phyloP scores from a whole-genome alignment of 1,140 invertebrate species.

The Aphaenogaster ashmeadi region DNA sequence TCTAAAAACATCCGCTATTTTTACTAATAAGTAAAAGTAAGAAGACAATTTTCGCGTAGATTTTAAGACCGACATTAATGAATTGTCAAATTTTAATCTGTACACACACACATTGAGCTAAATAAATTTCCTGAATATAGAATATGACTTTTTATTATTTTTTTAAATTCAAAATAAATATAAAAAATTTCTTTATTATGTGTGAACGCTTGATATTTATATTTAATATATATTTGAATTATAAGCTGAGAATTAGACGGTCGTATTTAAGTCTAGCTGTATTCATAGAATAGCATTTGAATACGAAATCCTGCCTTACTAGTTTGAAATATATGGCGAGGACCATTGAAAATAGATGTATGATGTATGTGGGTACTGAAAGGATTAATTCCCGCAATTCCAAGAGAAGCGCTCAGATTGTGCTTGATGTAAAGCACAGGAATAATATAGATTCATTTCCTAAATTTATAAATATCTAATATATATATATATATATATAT shows the following conservation, averaged over 20 bases:
- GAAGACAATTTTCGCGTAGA: background rate
- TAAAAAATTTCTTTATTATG: background rate
- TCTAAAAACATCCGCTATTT: background rate
- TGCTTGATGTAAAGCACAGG: background rate
- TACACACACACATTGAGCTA: background rate
- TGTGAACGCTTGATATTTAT: background rate
- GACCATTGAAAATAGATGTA: background rate
- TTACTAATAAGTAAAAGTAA: background rate
- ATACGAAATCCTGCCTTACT: background rate
- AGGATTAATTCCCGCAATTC: conserved; percentile 4
- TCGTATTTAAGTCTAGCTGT: background rate
- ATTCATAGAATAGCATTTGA: conserved; percentile 4
- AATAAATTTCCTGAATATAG: background rate
- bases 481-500: background rate
- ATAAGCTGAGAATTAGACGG: background rate
- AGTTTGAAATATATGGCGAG: conserved; percentile 23
- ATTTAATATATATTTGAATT: background rate
- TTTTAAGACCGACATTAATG: background rate
- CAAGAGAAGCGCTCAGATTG: background rate
- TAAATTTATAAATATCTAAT: background rate
- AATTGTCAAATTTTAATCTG: background rate
- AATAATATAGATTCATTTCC: background rate
- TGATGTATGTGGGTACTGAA: background rate
- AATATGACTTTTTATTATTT: background rate
- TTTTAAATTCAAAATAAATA: background rate